phyloP scores from a whole-genome alignment of 2,113 vertebrate genomes.

The Chauna torquata region DNA sequence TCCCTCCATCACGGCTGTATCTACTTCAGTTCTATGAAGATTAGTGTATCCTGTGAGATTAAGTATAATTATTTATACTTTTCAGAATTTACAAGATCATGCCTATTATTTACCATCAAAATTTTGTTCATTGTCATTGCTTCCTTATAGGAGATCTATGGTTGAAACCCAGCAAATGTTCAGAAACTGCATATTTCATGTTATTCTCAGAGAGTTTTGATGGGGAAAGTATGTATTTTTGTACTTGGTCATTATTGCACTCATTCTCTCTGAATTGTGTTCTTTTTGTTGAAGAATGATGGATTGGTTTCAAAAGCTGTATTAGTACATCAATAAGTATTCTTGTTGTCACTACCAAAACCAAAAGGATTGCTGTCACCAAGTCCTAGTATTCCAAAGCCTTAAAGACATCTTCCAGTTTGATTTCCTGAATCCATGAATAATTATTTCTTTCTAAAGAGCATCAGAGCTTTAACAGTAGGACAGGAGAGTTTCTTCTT shows the following conservation, averaged over 20 bases:
- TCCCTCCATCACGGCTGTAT: background rate
- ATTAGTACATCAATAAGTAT: background rate
- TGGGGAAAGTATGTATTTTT: background rate
- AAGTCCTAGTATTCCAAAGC: background rate
- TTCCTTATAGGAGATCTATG: background rate
- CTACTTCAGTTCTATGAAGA: background rate
- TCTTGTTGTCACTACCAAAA: background rate
- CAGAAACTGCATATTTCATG: background rate
- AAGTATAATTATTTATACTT: background rate
- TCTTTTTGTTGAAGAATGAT: background rate
- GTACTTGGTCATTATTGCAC: background rate
- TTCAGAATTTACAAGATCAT: background rate
- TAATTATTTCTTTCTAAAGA: background rate
- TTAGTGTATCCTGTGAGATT: background rate
- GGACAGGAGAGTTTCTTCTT: background rate
- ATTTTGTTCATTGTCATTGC: background rate
- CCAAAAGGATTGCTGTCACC: rapidly evolving
- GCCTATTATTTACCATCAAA: background rate
- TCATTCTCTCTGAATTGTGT: background rate
- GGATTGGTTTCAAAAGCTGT: background rate
- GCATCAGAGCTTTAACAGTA: background rate
- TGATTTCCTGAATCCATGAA: background rate
- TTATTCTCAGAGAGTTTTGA: background rate
- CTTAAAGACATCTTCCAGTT: background rate
- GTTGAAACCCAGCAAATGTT: background rate